Conservation (phyloP, 2,888 invertebrate genomes). For the Phyllotreta cruciferae region DNA sequence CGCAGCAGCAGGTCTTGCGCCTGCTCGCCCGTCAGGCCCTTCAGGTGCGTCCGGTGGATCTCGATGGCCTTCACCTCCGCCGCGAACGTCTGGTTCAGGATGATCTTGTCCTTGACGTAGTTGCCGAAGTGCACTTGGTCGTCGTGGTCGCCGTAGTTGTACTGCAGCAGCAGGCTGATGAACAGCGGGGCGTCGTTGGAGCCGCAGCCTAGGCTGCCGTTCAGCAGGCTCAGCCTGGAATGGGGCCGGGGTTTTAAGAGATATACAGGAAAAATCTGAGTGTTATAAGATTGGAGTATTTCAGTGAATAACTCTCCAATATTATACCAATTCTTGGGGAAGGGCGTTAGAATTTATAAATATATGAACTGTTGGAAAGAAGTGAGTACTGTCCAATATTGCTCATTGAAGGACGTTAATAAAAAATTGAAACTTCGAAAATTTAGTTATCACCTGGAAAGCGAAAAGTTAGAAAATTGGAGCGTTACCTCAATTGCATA, state of each 20-base stretch:
- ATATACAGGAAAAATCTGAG: no score
- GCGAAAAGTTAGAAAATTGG: no score
- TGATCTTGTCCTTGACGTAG: conserved; percentile 39
- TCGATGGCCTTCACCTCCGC: conserved; percentile 42
- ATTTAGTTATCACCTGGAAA: no score
- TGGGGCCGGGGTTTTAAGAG: no score
- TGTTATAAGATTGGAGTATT: no score
- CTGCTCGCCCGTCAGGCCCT: conserved; percentile 35
- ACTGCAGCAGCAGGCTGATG: conserved; percentile 40
- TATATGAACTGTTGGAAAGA: no score
- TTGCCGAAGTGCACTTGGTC: conserved; percentile 30
- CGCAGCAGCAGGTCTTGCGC: conserved; percentile 42
- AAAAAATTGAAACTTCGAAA: no score
- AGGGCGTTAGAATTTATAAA: no score
- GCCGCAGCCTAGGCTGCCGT: conserved; percentile 39
- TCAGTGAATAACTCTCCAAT: no score
- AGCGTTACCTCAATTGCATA: conserved; percentile 36
- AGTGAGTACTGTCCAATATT: no score
- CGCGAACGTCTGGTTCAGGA: conserved; percentile 40
- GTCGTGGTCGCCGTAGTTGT: conserved; percentile 38
- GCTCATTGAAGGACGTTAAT: no score
- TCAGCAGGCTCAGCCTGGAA: conserved; percentile 35
- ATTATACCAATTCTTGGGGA: no score
- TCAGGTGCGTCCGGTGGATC: conserved; percentile 39
- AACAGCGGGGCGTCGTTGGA: conserved; percentile 40